A percentile compares a stretch with the other conserved stretches of the same genome.
phyloP scores from a whole-genome alignment of 2,797 vertebrate genomes.

The Hippocampus kuda region DNA sequence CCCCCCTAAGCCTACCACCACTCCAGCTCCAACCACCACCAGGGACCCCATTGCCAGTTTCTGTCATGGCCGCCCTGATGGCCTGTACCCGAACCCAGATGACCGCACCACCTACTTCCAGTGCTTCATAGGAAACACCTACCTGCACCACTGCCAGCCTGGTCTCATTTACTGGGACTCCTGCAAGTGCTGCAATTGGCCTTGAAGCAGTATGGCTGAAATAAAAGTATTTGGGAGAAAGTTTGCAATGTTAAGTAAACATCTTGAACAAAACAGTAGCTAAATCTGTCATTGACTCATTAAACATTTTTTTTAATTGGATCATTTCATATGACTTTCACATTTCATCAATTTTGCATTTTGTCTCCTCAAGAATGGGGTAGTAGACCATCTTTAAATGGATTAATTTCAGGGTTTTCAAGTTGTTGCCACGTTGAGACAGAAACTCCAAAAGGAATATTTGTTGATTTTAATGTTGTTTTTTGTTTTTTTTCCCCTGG shows the following conservation, averaged over 20 bases:
- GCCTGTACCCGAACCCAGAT: constrained; percentile 54
- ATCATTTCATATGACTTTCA: neutral
- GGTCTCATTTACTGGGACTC: constrained; percentile 62
- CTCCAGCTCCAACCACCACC: constrained; percentile 57
- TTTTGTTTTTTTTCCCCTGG: too few species aligned
- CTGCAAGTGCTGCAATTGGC: constrained; percentile 71
- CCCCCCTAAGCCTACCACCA: constrained; percentile 62
- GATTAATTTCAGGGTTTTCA: too few species aligned
- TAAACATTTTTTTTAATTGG: neutral
- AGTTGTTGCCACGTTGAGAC: too few species aligned
- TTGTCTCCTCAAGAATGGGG: neutral
- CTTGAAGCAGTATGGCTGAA: constrained; percentile 25
- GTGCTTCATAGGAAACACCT: constrained; percentile 63
- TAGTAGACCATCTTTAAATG: too few species aligned
- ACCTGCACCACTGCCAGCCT: constrained; percentile 62
- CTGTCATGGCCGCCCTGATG: constrained; percentile 58
- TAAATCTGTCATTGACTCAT: neutral
- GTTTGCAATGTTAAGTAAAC: neutral
- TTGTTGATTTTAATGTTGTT: too few species aligned
- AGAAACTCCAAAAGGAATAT: too few species aligned
- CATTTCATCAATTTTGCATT: neutral
- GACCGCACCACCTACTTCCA: constrained; percentile 63
- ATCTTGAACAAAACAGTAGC: neutral
- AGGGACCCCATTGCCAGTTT: constrained; percentile 50
- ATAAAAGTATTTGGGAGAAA: neutral